Base-by-base conservation (phyloP, 2,797 vertebrate genomes). In the Enteromius trimaculatus region DNA sequence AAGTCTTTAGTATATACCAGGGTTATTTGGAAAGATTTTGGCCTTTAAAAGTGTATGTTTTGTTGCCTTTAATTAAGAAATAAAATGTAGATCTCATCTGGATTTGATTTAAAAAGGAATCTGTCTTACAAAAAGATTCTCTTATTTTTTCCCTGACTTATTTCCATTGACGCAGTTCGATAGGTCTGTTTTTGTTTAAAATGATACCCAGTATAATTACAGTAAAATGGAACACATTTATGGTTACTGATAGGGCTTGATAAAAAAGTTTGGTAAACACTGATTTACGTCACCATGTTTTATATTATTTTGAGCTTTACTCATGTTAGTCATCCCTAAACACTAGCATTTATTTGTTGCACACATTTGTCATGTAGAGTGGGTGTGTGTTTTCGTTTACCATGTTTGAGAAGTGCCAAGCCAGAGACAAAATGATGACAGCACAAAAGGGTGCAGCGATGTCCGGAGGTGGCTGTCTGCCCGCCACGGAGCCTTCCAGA, bases 401-500 rank as follows among this genome's bases (percentile, higher is more conserved):
- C 51, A 80, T 68, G 34, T 29, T 80, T 66, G 49, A 76, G 80
- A 82, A 74, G 39, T 76, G 49, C 42, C 84, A 34, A 70, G 70
- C 42, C 19, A 85, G 58, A 78, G 16, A 81, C 71, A 75, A 88
- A 79, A 79, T 76, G 58, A 88, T 80, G 76, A 82, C 77, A 34
- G 72, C 79, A 84, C 85, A 84, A 88, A 87, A 85, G 86, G 81
- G 79, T 39, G 78, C 81, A 72, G 81, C 23, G 74, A 86, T 89
- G 89, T 89, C 83, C 83, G 82, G 85, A 87, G 86, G 84, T 85
- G 86, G 80, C 84, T 81, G 82, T 88, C 81, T 85, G 80, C 84
- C 77, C 72, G 60, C 80, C 62, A 79, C 42, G 49, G 84, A 87
- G 77, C 84, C 81, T 86, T 86, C 84, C 82, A 87, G 83, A 87